Base-by-base conservation (phyloP, 2,888 invertebrate species). In the Microctonus aethiopoides region DNA sequence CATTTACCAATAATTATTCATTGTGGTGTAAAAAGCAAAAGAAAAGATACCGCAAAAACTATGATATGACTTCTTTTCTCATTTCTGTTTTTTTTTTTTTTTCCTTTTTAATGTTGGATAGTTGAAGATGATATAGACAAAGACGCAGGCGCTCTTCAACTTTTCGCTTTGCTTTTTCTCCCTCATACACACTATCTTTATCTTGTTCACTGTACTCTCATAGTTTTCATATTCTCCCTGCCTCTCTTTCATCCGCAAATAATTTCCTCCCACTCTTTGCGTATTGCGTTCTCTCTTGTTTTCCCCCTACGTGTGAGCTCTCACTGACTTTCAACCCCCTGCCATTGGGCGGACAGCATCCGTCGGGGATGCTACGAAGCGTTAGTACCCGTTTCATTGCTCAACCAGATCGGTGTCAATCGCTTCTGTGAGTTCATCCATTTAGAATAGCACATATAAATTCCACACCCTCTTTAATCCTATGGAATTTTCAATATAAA, bases 281-380 rank as follows among this genome's bases (percentile, higher is more conserved):
- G 4, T 34, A 32, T 16, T 57, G 29, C 57, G 57, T 39, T 22
- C 39, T 54, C 26, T 65, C 65, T 54, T 29, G 56, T 36, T 65
- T 65, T 54, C 39, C 39, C 52, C 52, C 52, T 63, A 26, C 34
- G 29, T 20, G 65, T 24, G 34, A 32, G 32, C 57, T 16, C 32
- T 34, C 29, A 56, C 56, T 36, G 46, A 56, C 56, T 65, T 65
- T 65, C 65, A 65, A 56, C 65, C 65, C 65, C 65, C 36, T 34
- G 36, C 54, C 56, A 51, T 22, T n/a, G 56, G 62, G 62, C 41
- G 46, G 29, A 52, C 54, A 65, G 54, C 34, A 65, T 62, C 62
- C 62, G 54, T 56, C 32, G 36, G 22, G 20, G 63, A 64, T 32
- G 36, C 32, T 51, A 29, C 32, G 22, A 65, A 24, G 24, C 56